phyloP scores from a whole-genome alignment of 2,888 invertebrate species.

The Leptinotarsa tumamoca region DNA sequence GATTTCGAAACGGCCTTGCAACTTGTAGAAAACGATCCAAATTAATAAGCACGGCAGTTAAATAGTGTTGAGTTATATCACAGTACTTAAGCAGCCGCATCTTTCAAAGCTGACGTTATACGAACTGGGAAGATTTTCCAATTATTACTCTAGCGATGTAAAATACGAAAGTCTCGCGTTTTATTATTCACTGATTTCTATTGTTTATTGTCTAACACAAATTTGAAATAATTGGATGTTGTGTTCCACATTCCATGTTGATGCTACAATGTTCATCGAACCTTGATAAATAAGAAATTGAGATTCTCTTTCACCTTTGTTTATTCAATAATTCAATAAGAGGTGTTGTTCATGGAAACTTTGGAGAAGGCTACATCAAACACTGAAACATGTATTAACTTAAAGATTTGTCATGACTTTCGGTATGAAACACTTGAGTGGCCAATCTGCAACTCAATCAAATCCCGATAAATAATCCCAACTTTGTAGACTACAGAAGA shows the following conservation, averaged over 20 bases:
- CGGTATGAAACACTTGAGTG: no score
- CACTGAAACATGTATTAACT: no score
- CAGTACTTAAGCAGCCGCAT: neutral
- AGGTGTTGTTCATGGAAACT: no score
- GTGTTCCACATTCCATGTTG: conserved; percentile 8
- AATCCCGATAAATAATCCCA: no score
- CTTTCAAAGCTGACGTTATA: no score
- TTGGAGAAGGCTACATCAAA: no score
- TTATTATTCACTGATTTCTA: conserved; percentile 1
- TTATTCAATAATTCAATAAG: neutral
- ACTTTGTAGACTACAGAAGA: no score
- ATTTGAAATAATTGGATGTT: neutral
- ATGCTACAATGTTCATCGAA: neutral
- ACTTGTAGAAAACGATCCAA: conserved; percentile 9
- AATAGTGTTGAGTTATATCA: conserved; percentile 2
- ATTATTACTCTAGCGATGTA: neutral
- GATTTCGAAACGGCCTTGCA: neutral
- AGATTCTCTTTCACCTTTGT: neutral
- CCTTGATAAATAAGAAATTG: neutral
- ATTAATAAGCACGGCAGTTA: neutral
- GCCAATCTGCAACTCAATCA: no score
- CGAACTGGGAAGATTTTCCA: neutral
- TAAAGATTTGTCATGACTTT: no score
- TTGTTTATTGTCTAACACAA: neutral
- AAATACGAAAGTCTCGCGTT: neutral